Conservation (phyloP, 2,113 vertebrate species). For the Phodopus roborovskii region DNA sequence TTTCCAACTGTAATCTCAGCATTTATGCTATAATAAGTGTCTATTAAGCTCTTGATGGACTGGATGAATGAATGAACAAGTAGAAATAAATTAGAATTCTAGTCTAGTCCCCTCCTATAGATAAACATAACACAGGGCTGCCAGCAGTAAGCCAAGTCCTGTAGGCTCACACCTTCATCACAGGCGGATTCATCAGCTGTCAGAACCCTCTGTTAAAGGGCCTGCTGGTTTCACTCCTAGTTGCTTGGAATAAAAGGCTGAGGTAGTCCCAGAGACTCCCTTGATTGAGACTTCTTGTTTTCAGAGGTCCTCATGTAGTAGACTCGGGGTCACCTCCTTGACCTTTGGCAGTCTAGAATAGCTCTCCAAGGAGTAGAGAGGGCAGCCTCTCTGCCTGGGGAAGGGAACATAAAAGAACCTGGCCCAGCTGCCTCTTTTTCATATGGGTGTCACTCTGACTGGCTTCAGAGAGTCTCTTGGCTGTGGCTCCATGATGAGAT, state of each 20-base stretch:
- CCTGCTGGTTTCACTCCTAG: not conserved
- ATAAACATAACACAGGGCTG: not conserved
- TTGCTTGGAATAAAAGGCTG: constrained; percentile 34
- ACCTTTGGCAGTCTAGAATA: not conserved
- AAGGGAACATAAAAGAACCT: not conserved
- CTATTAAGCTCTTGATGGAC: constrained; percentile 53
- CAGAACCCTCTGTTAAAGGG: constrained; percentile 51
- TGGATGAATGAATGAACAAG: constrained; percentile 35
- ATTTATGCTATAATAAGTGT: not conserved
- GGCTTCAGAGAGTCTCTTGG: not conserved
- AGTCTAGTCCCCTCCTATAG: not conserved
- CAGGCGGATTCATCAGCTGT: constrained; percentile 15
- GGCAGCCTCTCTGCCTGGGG: not conserved
- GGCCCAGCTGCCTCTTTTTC: not conserved
- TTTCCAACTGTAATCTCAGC: constrained; percentile 1
- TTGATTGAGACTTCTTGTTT: constrained; percentile 53
- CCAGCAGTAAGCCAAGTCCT: not conserved
- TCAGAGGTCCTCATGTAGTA: not conserved
- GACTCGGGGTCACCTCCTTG: not conserved
- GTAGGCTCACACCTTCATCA: not conserved
- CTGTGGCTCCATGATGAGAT: not conserved
- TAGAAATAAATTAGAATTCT: constrained; percentile 46
- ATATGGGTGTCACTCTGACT: not conserved
- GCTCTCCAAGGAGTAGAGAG: not conserved
- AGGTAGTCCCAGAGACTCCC: not conserved